Base-by-base conservation (phyloP, 2,888 invertebrate genomes). In the Azorinus chamasolen region DNA sequence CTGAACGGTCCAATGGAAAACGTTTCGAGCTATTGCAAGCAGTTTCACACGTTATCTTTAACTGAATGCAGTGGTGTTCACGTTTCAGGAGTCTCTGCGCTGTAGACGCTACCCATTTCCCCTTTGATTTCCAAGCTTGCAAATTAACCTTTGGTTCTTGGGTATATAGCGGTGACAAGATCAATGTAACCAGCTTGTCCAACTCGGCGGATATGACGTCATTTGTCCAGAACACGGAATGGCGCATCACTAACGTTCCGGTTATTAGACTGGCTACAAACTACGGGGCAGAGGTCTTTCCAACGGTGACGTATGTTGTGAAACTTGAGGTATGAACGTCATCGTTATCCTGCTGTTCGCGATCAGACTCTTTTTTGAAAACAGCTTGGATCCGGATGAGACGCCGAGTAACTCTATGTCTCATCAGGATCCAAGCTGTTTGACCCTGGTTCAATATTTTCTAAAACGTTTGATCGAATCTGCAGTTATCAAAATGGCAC, bases 91-190 rank as follows among this genome's bases (percentile, higher is more conserved):
- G 87, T 54, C 71, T 90, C 6, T 91, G 91, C 72, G 79, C 84
- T 14, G 84, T 91, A 1, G 87, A 90, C 66, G 87, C 90, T 8
- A 73, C 81, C 46, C 89, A 88, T 71, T 91, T 91, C 65, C 91
- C 91, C 0, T 91, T 98, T 94, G 99, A 99, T 94, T 98, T 98
- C 94, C 99, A 99, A 94, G 96, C 96, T 90, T 99, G 99, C 94
- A 97, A 97, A 93, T 97, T 99, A 96, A 97, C 98, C 95, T 99
- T 99, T 93, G 99, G 99, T 92, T 98, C 98, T 93, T 99, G 99
- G 99, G 98, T 98, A 87, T 98, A 87, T 50, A 72, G 71, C 41
- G 83, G 83, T 0, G 37, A 41, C 5, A 73, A 83, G n/a, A 37
- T 87, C 5, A 74, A 86, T 57, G 50, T 86, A 14, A 41, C 54